A percentile compares a stretch with the other conserved stretches of the same genome.
These are phyloP conservation scores for Formicarius rufipectus DNA, from an alignment of 2,113 vertebrate species.

Conservation along the genomic window DNA sequence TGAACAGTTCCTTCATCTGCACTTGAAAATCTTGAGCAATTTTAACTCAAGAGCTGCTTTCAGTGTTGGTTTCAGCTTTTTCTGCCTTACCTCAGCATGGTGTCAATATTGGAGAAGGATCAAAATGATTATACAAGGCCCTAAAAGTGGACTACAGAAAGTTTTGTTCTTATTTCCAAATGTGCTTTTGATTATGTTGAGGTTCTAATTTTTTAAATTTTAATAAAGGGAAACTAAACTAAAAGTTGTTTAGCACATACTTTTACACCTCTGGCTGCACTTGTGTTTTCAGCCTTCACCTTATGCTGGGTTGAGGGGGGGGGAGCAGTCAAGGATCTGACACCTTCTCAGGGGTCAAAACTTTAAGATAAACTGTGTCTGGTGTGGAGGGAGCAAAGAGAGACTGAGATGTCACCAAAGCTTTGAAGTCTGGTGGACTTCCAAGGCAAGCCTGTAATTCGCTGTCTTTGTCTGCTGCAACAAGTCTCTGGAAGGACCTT, in stretches of 20 bases:
- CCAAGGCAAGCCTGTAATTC: neutral
- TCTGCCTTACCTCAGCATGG: neutral
- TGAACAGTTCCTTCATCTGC: neutral
- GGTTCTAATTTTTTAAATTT: neutral
- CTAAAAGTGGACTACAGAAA: neutral
- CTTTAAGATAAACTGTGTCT: neutral
- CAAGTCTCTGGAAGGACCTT: neutral
- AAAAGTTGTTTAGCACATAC: neutral
- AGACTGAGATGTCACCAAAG: neutral
- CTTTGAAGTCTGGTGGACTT: neutral
- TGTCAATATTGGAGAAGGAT: neutral
- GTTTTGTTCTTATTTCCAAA: neutral
- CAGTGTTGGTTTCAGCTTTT: neutral
- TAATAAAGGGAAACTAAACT: neutral
- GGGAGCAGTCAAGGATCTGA: neutral
- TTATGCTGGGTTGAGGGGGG: neutral
- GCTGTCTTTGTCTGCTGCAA: neutral
- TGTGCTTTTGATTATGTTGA: neutral
- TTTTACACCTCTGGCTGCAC: neutral
- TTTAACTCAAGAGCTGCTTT: neutral
- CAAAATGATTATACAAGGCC: neutral
- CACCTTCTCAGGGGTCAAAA: neutral
- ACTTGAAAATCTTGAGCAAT: neutral
- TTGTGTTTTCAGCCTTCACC: neutral
- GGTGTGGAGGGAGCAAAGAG: neutral